Evolutionary conservation across 2,113 vertebrate species (phyloP).

Genomic region (Plecturocebus donacophilus): DNA sequence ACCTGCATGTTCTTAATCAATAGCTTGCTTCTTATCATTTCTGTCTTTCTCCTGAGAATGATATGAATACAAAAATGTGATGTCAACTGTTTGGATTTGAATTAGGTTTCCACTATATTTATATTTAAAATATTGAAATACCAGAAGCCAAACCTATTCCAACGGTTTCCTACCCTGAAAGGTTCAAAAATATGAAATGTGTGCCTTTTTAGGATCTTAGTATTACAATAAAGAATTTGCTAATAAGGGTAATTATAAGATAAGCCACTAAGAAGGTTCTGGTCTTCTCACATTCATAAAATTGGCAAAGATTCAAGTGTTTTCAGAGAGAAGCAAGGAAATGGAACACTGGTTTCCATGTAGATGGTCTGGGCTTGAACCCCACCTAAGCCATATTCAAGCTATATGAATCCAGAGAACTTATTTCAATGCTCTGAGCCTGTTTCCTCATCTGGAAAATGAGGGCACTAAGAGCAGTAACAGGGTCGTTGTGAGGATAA

Average conservation of each 20-base stretch:
- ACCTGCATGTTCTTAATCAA: constrained; percentile 10
- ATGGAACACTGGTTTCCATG: neutral
- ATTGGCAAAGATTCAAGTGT: neutral
- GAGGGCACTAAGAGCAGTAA: neutral
- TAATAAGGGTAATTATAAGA: constrained; percentile 3
- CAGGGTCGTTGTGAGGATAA: neutral
- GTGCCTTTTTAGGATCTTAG: constrained; percentile 40
- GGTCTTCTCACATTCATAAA: neutral
- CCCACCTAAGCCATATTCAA: neutral
- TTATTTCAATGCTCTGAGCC: neutral
- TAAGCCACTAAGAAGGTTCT: neutral
- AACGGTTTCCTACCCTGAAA: constrained; percentile 21
- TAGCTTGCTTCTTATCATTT: neutral
- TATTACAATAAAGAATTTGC: constrained; percentile 28
- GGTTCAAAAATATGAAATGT: constrained; percentile 33
- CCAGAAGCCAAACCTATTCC: constrained; percentile 45
- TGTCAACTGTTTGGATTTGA: neutral
- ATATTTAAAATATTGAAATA: constrained; percentile 44
- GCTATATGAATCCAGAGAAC: neutral
- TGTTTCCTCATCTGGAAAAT: constrained; percentile 43
- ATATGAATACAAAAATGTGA: constrained; percentile 24
- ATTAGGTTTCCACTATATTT: constrained; percentile 47
- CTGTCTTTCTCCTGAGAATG: constrained; percentile 43
- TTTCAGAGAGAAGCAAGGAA: neutral
- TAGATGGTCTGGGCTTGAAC: neutral